Evolutionary conservation across 1,140 invertebrate genomes (phyloP), one percentile per base, ranked within the genome.

Genomic region (Drosophila ogumai): DNA sequence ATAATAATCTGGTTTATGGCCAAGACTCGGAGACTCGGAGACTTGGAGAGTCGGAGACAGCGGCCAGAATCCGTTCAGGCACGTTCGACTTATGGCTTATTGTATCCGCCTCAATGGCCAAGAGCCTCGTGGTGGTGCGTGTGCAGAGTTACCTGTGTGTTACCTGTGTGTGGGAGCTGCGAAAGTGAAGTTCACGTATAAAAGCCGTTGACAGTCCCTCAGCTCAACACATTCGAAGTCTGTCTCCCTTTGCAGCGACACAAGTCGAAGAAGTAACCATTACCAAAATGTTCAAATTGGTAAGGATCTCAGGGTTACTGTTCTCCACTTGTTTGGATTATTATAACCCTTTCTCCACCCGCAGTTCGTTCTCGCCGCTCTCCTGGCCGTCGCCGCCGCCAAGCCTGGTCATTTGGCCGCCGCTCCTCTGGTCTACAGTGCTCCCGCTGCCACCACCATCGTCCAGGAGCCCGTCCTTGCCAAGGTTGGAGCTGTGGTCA

Each of bases 331-430:
- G 28, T 15, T 2, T 57, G 43, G 43, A 59, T 71, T 72, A 58
- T 43, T 22, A 17, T 22, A 17, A 25, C 17, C 38, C 4, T 1
- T 32, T 43, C 17, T 9, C 28, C 8, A 65, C 71, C 22, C 4
- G 1, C 71, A 94, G 94, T 85, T 94, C 85, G 94, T 94, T 91
- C 93, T 95, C 91, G 93, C 93, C 81, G 93, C 94, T 74, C 79
- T 95, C 75, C 75, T 95, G 85, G 95, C 94, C 73, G 92, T 94
- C 17, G 94, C 93, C 40, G 87, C 93, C 61, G 94, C 94, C 58
- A 92, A 93, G 59, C 94, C 94, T 15, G 94, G 93, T 10, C 73
- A 80, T 41, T 58, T 82, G 72, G 76, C 73, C n/a, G 75, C 57
- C n/a, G 72, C 81, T 22, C 84, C 88, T 8, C 38, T 91, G 54